phyloP scores from a whole-genome alignment of 37 sponge, comb jelly and placozoan genomes.

The Bolinopsis microptera region DNA sequence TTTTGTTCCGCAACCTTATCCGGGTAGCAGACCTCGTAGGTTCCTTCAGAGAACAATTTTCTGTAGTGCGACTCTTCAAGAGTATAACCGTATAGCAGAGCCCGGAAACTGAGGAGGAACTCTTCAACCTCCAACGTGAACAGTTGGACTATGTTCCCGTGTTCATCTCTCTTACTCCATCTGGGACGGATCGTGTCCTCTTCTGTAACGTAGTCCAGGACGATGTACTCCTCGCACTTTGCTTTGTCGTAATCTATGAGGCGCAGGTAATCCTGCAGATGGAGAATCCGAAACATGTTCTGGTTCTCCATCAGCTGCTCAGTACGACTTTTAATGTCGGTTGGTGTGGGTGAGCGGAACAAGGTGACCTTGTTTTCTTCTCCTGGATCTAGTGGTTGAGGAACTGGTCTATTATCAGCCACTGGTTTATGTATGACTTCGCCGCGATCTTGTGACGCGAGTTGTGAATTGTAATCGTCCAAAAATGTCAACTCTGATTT shows the following conservation, averaged over 20 bases:
- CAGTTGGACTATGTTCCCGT: not conserved
- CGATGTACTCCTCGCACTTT: not conserved
- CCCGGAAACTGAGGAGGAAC: not conserved
- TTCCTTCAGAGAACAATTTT: not conserved
- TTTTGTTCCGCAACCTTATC: not conserved
- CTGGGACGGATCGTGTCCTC: not conserved
- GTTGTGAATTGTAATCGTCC: not conserved
- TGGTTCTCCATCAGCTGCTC: not conserved
- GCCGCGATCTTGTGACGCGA: not conserved
- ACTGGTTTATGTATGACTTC: too few relatives aligned
- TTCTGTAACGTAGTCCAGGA: not conserved
- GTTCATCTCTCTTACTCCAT: not conserved
- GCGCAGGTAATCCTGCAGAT: not conserved
- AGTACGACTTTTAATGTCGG: not conserved
- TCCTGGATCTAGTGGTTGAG: not conserved
- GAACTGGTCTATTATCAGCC: not conserved
- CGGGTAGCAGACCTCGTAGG: not conserved
- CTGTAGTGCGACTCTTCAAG: not conserved
- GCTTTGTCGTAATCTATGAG: not conserved
- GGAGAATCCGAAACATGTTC: not conserved
- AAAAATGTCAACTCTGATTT: not conserved
- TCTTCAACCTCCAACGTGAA: not conserved
- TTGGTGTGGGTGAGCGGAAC: not conserved
- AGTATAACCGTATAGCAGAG: not conserved
- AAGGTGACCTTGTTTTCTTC: not conserved